Percentiles rank a stretch among this genome's conserved stretches.
phyloP scores from a whole-genome alignment of 2,888 invertebrate species.

The Empis stercorea region DNA sequence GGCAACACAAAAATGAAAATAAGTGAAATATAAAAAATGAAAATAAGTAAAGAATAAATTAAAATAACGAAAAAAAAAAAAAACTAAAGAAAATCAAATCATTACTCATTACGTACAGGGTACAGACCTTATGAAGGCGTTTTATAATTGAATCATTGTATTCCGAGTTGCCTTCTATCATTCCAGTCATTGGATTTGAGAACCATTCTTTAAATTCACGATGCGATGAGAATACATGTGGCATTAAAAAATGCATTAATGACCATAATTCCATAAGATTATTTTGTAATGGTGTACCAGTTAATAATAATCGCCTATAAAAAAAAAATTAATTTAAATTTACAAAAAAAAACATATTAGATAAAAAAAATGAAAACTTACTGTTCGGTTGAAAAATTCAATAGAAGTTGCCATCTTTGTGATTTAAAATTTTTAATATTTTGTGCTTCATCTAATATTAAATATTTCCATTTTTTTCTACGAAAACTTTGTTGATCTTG shows the following conservation, averaged over 20 bases:
- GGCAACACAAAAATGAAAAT: neutral
- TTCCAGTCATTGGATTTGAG: slow-evolving; percentile 89
- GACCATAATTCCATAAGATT: slow-evolving; percentile 96
- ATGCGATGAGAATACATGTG: slow-evolving; percentile 91
- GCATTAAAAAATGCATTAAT: slow-evolving; percentile 96
- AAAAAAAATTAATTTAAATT: slow-evolving; percentile 9
- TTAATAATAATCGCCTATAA: slow-evolving; percentile 69
- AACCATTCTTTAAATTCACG: slow-evolving; percentile 98
- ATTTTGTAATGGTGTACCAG: slow-evolving; percentile 93
- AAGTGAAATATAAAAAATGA: neutral
- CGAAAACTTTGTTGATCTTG: slow-evolving; percentile 97
- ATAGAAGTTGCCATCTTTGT: slow-evolving; percentile 91
- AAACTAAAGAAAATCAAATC: slow-evolving; percentile 6
- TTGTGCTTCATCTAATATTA: slow-evolving; percentile 96
- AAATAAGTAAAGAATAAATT: too few species aligned
- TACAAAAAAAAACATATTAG: neutral
- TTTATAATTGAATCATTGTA: slow-evolving; percentile 82
- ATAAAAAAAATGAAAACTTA: slow-evolving; percentile 31
- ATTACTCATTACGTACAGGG: slow-evolving; percentile 14
- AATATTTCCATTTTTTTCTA: slow-evolving; percentile 94
- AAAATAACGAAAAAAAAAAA: too few species aligned
- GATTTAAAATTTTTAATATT: slow-evolving; percentile 99
- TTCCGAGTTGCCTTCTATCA: slow-evolving; percentile 87
- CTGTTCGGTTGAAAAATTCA: slow-evolving; percentile 90
- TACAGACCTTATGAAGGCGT: slow-evolving; percentile 71